Conservation (phyloP, 2,797 vertebrate genomes). For the Clarias platycephalus region DNA sequence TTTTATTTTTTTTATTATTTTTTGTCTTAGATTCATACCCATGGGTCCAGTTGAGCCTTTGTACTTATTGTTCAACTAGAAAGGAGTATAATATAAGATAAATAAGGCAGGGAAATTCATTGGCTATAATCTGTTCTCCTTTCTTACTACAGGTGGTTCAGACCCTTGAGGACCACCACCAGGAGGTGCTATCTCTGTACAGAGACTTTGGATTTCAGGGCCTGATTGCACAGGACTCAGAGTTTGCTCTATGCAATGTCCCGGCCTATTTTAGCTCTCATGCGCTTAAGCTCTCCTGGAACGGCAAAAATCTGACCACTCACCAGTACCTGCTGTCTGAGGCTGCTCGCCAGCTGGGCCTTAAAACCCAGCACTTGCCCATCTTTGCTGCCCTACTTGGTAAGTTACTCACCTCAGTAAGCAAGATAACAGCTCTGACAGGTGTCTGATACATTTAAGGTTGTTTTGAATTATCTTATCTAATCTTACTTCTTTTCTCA, state of each 20-base stretch:
- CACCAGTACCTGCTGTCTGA: constrained; percentile 92
- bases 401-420: constrained; percentile 54
- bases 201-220: constrained; percentile 88
- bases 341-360: constrained; percentile 86
- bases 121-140: constrained; percentile 15
- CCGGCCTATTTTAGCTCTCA: constrained; percentile 91
- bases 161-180: constrained; percentile 91
- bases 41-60: background rate
- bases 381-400: constrained; percentile 90
- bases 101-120: background rate
- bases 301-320: constrained; percentile 91
- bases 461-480: background rate
- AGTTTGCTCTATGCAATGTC: constrained; percentile 90
- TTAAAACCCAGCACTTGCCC: constrained; percentile 88
- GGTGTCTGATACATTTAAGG: background rate
- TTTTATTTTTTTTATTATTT: background rate
- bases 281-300: constrained; percentile 92
- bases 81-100: background rate
- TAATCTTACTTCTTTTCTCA: constrained; percentile 54
- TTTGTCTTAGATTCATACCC: background rate
- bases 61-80: background rate
- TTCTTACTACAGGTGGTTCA: constrained; percentile 82
- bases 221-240: constrained; percentile 90
- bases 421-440: background rate
- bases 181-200: constrained; percentile 91